Percentiles rank a stretch among this genome's conserved stretches.
These are phyloP conservation scores for Mormoops blainvillei DNA, from an alignment of 2,113 vertebrate genomes.

Conservation along the genomic window DNA sequence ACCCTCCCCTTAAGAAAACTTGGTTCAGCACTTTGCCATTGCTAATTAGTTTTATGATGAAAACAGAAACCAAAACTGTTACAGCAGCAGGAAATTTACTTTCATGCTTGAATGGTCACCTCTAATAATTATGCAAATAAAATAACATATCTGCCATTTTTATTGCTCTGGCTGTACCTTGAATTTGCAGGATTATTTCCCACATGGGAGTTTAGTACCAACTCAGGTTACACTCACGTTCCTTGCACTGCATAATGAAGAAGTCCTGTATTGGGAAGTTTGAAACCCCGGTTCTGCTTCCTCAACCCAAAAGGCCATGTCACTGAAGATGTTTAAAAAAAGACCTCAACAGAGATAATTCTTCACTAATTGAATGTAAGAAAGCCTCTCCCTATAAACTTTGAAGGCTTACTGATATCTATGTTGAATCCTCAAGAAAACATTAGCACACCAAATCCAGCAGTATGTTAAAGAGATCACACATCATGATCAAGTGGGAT, in stretches of 20 bases:
- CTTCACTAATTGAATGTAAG: neutral
- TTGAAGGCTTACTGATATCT: neutral
- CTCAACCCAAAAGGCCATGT: neutral
- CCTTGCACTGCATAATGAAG: neutral
- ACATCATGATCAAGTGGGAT: neutral
- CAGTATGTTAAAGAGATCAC: neutral
- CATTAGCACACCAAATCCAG: neutral
- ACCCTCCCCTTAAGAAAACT: neutral
- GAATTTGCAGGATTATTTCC: neutral
- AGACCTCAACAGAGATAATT: neutral
- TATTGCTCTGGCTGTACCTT: constrained; percentile 51
- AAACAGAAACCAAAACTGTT: constrained; percentile 70
- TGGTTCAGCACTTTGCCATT: constrained; percentile 45
- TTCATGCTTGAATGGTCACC: constrained; percentile 72
- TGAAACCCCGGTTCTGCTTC: neutral
- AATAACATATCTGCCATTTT: constrained; percentile 50
- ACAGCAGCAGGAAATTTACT: constrained; percentile 73
- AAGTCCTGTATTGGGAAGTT: neutral
- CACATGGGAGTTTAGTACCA: neutral
- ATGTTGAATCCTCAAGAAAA: neutral
- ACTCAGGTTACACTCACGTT: neutral
- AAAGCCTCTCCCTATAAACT: neutral
- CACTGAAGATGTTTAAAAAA: constrained; percentile 2
- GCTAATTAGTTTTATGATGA: constrained; percentile 78
- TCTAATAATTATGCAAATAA: constrained; percentile 72